Conservation (phyloP, 2,797 vertebrate genomes). For the Eleutherodactylus coqui region DNA sequence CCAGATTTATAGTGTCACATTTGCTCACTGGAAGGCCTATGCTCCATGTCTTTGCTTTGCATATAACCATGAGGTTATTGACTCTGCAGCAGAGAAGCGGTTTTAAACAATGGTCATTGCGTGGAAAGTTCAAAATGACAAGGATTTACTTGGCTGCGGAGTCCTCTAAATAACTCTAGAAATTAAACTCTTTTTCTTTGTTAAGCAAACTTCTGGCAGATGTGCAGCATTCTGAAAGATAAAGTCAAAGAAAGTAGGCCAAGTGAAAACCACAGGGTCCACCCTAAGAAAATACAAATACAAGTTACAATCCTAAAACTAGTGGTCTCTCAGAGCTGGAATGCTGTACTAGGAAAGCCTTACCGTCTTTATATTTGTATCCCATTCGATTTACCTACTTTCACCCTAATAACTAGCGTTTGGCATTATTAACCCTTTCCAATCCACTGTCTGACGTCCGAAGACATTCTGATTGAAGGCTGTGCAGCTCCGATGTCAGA, state of each 20-base stretch:
- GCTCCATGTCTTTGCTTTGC: slow-evolving; percentile 18
- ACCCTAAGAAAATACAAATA: slow-evolving; percentile 22
- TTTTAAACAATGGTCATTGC: slow-evolving; percentile 10
- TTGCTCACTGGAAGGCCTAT: background rate
- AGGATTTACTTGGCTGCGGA: background rate
- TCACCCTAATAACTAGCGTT: background rate
- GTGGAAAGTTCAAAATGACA: slow-evolving; percentile 11
- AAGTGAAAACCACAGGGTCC: slow-evolving; percentile 21
- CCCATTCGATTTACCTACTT: background rate
- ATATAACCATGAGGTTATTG: slow-evolving; percentile 45
- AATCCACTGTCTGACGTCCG: no score
- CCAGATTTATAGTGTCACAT: slow-evolving; percentile 33
- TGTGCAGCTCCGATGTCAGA: no score
- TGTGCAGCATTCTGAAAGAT: background rate
- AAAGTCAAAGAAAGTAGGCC: slow-evolving; percentile 30
- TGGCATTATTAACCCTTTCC: background rate
- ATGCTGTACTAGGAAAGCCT: background rate
- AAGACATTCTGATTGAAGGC: no score
- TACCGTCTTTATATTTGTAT: background rate
- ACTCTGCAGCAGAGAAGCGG: slow-evolving; percentile 1
- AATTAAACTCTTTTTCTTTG: background rate
- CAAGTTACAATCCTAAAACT: background rate
- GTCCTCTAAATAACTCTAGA: background rate
- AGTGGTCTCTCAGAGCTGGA: background rate
- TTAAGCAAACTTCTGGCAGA: slow-evolving; percentile 1